Evolutionary conservation across 2,888 invertebrate species (phyloP), one percentile per base, ranked within the genome.

Genomic region (Pomacea canaliculata): DNA sequence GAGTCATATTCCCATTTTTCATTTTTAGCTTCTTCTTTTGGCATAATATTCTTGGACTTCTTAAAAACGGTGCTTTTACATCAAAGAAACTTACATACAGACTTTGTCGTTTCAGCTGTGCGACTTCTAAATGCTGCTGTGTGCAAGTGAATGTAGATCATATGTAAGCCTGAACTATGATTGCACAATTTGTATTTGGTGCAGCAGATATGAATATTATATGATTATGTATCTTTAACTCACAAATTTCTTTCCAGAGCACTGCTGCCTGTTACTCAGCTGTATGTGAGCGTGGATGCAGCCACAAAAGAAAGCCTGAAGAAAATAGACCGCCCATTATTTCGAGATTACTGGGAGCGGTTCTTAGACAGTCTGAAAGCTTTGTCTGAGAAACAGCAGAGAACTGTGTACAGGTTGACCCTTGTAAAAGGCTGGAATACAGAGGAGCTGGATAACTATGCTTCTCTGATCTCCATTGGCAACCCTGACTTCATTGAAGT

Each of bases 401-500:
- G 93, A 82, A 93, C 93, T 60, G 93, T 93, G 7, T 93, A 93
- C 85, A 90, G 93, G 79, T 85, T 93, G 73, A 93, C 93, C 3
- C 87, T 93, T 65, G 93, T 93, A 3, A 93, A 93, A 85, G 91
- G 92, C 13, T 93, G 91, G 91, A 93, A 93, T 87, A 91, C 91
- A 2, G 92, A 93, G 63, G 93, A 93, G 83, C 79, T 93, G 62
- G 91, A 92, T 77, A 91, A 90, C 77, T 93, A 93, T 88, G 93
- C 93, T 4, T 87, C 91, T 48, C 89, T 93, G 18, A 92, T 93
- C 0, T 84, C 88, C 8, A 80, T 92, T 12, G 93, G 93, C 18
- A 88, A 91, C 74, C 93, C 93, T 68, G 93, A 93, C 87, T 93
- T 93, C 82, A 93, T 93, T 81, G 93, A 93, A 89, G 91, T 93